Conservation (phyloP, 2,888 invertebrate genomes). For the Deilephila elpenor region DNA sequence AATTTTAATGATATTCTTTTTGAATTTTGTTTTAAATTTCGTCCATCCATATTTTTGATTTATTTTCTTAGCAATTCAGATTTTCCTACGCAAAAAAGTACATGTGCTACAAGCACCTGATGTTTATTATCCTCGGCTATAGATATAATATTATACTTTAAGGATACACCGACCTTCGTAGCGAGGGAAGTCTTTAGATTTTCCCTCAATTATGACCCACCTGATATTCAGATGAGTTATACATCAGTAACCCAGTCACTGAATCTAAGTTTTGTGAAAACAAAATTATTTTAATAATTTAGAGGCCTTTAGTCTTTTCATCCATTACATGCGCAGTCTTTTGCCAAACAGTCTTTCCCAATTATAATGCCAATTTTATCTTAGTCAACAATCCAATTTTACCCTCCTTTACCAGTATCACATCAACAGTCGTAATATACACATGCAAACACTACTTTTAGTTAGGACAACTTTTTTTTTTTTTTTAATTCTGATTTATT, state of each 20-base stretch:
- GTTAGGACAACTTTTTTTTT: too few relatives aligned
- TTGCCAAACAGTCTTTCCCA: too few relatives aligned
- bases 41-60: too few relatives aligned
- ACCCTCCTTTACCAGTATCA: constrained; percentile 4
- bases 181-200: not conserved
- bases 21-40: too few relatives aligned
- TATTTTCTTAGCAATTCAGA: too few relatives aligned
- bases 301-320: not conserved
- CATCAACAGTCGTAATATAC: not conserved
- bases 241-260: not conserved
- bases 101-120: too few relatives aligned
- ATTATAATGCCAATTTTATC: not conserved
- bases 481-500: too few relatives aligned
- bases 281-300: not conserved
- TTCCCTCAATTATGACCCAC: not conserved
- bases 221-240: not conserved
- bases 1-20: too few relatives aligned
- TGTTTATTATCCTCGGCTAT: too few relatives aligned
- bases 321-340: not conserved
- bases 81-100: too few relatives aligned
- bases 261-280: not conserved
- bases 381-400: not conserved
- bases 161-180: not conserved
- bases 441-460: not conserved
- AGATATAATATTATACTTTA: too few relatives aligned